These are phyloP conservation scores for Lepidocolaptes lacrymiger DNA, from an alignment of 2,797 vertebrate species.

Conservation along the genomic window DNA sequence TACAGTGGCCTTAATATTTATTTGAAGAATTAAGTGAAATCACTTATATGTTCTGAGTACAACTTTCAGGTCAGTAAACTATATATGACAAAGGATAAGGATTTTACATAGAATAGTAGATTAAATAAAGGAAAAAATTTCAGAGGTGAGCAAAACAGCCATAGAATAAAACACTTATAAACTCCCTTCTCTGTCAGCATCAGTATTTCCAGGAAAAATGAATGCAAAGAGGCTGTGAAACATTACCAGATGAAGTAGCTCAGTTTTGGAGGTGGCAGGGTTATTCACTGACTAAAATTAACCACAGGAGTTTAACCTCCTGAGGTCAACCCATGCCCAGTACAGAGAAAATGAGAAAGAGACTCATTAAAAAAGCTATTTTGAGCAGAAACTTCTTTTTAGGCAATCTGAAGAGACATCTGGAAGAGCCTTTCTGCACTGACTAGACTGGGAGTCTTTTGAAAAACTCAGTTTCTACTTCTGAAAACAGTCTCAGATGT, in stretches of 20 bases:
- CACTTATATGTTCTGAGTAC: neutral
- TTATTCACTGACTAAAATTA: conserved; percentile 52
- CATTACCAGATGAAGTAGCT: neutral
- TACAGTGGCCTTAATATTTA: neutral
- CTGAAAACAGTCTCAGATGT: neutral
- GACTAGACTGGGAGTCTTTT: neutral
- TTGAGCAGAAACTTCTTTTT: neutral
- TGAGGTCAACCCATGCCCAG: conserved; percentile 3
- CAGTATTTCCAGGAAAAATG: conserved; percentile 1
- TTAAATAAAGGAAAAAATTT: neutral
- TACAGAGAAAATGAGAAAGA: neutral
- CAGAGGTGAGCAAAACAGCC: neutral
- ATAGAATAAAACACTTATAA: neutral
- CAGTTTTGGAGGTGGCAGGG: conserved; percentile 20
- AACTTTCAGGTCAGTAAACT: neutral
- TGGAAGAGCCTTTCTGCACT: neutral
- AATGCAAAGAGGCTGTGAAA: conserved; percentile 23
- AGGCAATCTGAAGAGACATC: neutral
- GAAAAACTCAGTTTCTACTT: neutral
- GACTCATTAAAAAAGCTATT: conserved; percentile 27
- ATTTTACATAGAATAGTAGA: neutral
- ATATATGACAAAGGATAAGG: neutral
- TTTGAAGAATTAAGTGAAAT: conserved; percentile 24
- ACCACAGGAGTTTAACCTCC: conserved; percentile 24
- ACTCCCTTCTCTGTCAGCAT: neutral